Evolutionary conservation across 2,888 invertebrate genomes (phyloP).

Genomic region (Conchocele bisecta): DNA sequence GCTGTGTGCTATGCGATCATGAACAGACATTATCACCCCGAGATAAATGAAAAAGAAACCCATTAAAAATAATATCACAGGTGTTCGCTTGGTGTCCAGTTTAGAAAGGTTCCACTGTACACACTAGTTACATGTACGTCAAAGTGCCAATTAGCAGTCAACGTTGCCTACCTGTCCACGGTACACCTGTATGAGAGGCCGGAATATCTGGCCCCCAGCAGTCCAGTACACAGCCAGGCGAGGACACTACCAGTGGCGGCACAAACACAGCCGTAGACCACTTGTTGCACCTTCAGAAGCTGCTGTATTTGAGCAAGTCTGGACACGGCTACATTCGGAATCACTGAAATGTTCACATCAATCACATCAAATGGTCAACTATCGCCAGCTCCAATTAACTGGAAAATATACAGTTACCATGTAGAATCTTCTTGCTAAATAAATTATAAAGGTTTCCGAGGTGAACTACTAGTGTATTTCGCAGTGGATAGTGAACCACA

Average conservation of each 20-base stretch:
- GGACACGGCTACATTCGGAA: constrained; percentile 53
- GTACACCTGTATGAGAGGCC: constrained; percentile 49
- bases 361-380: not conserved
- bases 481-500: no score
- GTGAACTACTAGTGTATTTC: no score
- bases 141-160: not conserved
- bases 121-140: no score
- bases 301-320: constrained; percentile 56
- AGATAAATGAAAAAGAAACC: no score
- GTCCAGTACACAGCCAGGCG: constrained; percentile 60
- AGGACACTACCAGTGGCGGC: constrained; percentile 54
- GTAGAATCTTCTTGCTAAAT: no score
- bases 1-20: no score
- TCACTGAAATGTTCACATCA: constrained; percentile 57
- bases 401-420: not conserved
- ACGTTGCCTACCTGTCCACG: constrained; percentile 33
- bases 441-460: no score
- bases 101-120: no score
- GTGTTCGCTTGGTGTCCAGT: no score
- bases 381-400: not conserved
- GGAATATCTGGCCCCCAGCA: constrained; percentile 59
- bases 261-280: constrained; percentile 56
- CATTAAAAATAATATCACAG: no score
- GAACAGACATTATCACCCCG: no score
- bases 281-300: constrained; percentile 49